Base-by-base conservation (phyloP, 2,113 vertebrate genomes). In the Mus spicilegus region DNA sequence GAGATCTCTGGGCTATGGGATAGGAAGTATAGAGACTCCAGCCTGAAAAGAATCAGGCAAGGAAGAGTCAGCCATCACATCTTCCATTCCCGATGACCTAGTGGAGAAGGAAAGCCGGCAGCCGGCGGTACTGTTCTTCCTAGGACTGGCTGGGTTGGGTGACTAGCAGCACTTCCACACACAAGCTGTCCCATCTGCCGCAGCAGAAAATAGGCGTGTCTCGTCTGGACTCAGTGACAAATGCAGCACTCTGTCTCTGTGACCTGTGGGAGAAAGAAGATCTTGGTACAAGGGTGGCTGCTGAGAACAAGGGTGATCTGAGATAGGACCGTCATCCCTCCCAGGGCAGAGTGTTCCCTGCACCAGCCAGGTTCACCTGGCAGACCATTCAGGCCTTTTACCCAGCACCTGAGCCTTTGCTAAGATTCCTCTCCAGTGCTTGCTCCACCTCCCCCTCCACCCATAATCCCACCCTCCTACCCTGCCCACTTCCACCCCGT, bases 231-330 rank as follows among this genome's bases (percentile, higher is more conserved):
- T 99, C 86, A 98, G 49, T 63, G 98, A 96, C 97, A 98, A 87
- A 42, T 99, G 98, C 90, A 99, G 97, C 73, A 99, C 97, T 97
- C 98, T 98, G 69, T 97, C 97, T 61, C 95, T 98, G 89, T 99
- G 99, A 95, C 97, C 99, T 99, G 87, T 46, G 87, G 97, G 97
- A 96, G 82, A 84, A 69, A 87, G 95, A 96, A 14, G 28, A 82
- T 36, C 85, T 85, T 46, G 65, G 10, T 1, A 39, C 51, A 8
- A 73, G 96, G 67, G 14, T 36, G 56, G 3, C 24, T 3, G 84
- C 70, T 10, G 75, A 36, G 77, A 67, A 58, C 80, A 91, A 33
- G 70, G 75, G 0, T 56, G 26, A 75, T 8, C 24, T 28, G 6
- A 67, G 1, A 3, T 10, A 17, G 9, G 33, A 1, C 30, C 67